These are phyloP conservation scores for Caenorhabditis tropicalis DNA, from an alignment of 1,140 invertebrate genomes.

Conservation along the genomic window DNA sequence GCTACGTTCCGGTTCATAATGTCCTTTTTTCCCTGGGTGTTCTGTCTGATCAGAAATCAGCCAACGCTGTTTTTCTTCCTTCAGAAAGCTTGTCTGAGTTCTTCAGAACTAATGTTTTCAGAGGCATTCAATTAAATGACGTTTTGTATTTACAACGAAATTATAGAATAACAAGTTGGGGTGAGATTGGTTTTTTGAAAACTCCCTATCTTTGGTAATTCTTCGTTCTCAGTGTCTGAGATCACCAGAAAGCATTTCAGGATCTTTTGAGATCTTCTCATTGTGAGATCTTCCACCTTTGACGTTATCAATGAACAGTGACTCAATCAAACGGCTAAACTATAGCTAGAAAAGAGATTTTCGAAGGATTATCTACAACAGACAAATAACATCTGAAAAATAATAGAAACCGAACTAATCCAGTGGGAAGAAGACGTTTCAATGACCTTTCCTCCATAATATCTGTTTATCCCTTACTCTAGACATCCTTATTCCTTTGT, in stretches of 20 bases:
- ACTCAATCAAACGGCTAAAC: background rate
- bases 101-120: background rate
- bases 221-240: too few species aligned
- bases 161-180: too few species aligned
- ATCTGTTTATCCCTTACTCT: background rate
- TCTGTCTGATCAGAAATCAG: background rate
- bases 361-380: background rate
- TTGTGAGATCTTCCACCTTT: too few species aligned
- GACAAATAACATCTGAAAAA: background rate
- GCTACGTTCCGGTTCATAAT: background rate
- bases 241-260: too few species aligned
- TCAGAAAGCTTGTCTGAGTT: background rate
- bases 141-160: too few species aligned
- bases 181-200: too few species aligned
- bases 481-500: background rate
- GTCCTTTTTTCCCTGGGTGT: background rate
- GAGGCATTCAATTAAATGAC: background rate
- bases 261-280: too few species aligned
- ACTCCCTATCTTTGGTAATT: too few species aligned
- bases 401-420: too few species aligned
- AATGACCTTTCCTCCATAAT: background rate
- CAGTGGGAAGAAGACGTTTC: background rate
- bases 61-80: background rate
- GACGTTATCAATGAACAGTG: background rate
- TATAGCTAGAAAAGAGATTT: background rate